phyloP scores from a whole-genome alignment of 2,888 invertebrate species.

The Amaurobius ferox region DNA sequence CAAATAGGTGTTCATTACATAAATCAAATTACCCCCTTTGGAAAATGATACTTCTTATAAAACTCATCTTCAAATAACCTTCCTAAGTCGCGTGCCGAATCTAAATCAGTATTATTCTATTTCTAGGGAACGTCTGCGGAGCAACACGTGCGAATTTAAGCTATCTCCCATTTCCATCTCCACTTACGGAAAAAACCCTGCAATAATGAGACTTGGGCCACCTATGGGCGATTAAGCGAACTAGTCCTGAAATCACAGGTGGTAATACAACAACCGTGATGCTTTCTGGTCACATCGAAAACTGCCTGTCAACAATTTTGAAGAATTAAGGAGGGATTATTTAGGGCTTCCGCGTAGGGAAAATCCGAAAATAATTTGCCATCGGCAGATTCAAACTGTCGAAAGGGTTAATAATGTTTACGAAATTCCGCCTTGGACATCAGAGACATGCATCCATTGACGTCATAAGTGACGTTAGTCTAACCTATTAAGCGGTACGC shows the following conservation, averaged over 20 bases:
- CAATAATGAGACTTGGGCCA: too few relatives aligned
- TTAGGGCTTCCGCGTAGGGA: not conserved
- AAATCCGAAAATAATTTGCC: not conserved
- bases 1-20: not conserved
- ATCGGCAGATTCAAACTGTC: not conserved
- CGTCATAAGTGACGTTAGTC: not conserved
- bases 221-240: too few relatives aligned
- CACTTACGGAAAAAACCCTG: too few relatives aligned
- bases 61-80: slow-evolving; percentile 1
- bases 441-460: too few relatives aligned
- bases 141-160: too few relatives aligned
- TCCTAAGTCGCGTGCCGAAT: not conserved
- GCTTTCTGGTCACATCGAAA: too few relatives aligned
- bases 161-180: too few relatives aligned
- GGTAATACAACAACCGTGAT: too few relatives aligned
- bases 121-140: too few relatives aligned
- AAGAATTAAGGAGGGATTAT: not conserved
- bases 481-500: not conserved
- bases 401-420: slow-evolving; percentile 5
- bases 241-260: too few relatives aligned
- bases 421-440: not conserved
- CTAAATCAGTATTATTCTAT: too few relatives aligned
- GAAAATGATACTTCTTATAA: not conserved
- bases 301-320: too few relatives aligned
- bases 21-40: not conserved